Evolutionary conservation across 2,888 invertebrate genomes (phyloP).

Genomic region (Pyralis farinalis): DNA sequence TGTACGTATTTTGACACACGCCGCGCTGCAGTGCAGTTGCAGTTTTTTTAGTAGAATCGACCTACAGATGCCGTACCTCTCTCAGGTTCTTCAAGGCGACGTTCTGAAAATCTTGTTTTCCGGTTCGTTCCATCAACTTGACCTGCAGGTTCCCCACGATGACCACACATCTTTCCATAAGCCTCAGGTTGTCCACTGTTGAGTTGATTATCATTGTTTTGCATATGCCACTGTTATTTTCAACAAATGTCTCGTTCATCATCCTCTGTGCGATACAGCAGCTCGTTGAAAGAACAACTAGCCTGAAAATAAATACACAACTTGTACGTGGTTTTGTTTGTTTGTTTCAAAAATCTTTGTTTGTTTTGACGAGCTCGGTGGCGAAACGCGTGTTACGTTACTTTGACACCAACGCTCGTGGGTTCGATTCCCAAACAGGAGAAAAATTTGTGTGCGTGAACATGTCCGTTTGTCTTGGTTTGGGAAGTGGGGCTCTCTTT

Average conservation of each 20-base stretch:
- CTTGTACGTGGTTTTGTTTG: too few relatives aligned
- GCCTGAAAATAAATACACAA: constrained; percentile 10
- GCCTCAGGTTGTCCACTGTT: constrained; percentile 21
- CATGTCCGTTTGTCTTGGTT: too few relatives aligned
- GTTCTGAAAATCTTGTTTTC: constrained; percentile 63
- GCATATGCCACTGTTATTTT: constrained; percentile 36
- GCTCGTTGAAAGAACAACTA: not conserved
- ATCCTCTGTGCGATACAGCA: constrained; percentile 10
- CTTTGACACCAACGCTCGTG: too few relatives aligned
- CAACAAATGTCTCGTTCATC: not conserved
- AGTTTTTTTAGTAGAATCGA: too few relatives aligned
- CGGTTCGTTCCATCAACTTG: constrained; percentile 81
- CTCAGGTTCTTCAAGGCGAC: constrained; percentile 85
- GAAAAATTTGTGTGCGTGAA: too few relatives aligned
- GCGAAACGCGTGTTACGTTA: too few relatives aligned
- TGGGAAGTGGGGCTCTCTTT: too few relatives aligned
- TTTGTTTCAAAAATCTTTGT: too few relatives aligned
- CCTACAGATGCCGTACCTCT: constrained; percentile 83
- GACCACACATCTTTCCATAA: constrained; percentile 69
- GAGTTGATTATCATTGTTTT: constrained; percentile 29
- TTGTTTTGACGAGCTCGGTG: too few relatives aligned
- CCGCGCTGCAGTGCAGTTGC: too few relatives aligned
- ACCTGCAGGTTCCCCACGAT: constrained; percentile 90
- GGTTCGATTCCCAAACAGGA: too few relatives aligned
- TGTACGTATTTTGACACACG: too few relatives aligned